Base-by-base conservation (phyloP, 2,113 vertebrate genomes). In the Anarrhichthys ocellatus region DNA sequence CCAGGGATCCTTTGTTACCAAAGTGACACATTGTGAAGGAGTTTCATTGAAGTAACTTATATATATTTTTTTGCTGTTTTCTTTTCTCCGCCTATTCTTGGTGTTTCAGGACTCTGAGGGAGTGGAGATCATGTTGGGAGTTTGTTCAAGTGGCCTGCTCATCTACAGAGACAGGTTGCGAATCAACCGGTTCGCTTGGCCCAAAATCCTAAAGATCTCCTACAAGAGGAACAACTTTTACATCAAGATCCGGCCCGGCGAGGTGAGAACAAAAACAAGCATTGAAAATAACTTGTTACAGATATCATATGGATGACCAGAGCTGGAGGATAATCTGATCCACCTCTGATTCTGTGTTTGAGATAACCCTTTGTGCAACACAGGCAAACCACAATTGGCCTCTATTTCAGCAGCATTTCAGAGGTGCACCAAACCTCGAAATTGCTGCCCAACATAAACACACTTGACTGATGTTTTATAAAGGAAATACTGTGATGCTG, bases 211-310 rank as follows among this genome's bases (percentile, higher is more conserved):
- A 88, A 99, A 99, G 93, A 99, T 99, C 93, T 99, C 98, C 61
- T 99, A 99, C 94, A 99, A 99, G 95, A 97, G 98, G 87, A 99
- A 99, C 93, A 99, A 98, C 90, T 99, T 99, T 93, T 99, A 98
- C 94, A 99, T 99, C 92, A 99, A 99, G 94, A 99, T 99, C 86
- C 95, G 97, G 10, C 98, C 98, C 0, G 97, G 98, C 62, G 98
- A 99, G 96, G 98, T 99, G 92, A 95, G 94, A 15, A n/a, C 13
- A 20, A 7, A 5, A 2, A 17, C 18, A 0, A 17, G 20, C 50
- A 2, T 27, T 58, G 10, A 11, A 58, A 58, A 58, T 20, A 52
- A 46, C 48, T 32, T n/a, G 20, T 52, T 3, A 6, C 1, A 32
- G 24, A 14, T 73, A 34, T 61, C 36, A 36, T 36, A 50, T 5